A percentile compares a stretch with the other conserved stretches of the same genome.
Conservation (phyloP, 2,113 vertebrate species). For the Elaphurus davidianus region DNA sequence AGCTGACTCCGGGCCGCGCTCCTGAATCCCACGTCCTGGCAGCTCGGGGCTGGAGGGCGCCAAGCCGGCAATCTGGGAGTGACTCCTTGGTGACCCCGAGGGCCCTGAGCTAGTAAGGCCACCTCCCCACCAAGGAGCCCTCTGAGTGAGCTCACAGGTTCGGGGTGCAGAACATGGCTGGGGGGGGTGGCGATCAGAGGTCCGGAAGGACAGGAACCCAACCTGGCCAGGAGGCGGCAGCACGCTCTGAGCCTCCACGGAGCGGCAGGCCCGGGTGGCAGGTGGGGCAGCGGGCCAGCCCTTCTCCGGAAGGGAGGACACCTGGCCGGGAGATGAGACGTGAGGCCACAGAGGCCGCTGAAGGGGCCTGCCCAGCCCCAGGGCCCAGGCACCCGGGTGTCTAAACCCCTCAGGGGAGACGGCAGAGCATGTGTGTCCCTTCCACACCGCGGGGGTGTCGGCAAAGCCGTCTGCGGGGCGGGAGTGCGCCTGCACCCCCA, state of each 20-base stretch:
- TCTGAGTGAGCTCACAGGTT: background rate
- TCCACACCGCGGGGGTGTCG: fast-evolving
- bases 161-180: background rate
- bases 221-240: background rate
- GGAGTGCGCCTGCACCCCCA: background rate
- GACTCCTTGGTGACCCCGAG: fast-evolving
- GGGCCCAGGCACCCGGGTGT: background rate
- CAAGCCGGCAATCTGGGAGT: background rate
- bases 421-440: background rate
- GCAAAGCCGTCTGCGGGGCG: background rate
- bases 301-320: fast-evolving
- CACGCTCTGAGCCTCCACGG: background rate
- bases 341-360: background rate
- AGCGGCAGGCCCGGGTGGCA: background rate
- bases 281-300: background rate
- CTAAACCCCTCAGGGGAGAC: background rate
- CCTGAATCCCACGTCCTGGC: background rate
- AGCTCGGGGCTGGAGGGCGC: background rate
- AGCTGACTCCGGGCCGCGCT: background rate
- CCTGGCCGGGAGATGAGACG: fast-evolving
- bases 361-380: background rate
- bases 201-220: background rate
- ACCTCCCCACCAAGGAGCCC: background rate
- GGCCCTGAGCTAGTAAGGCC: background rate
- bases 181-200: background rate